Conservation (phyloP, 2,888 invertebrate species). For the Agrotis ipsilon region DNA sequence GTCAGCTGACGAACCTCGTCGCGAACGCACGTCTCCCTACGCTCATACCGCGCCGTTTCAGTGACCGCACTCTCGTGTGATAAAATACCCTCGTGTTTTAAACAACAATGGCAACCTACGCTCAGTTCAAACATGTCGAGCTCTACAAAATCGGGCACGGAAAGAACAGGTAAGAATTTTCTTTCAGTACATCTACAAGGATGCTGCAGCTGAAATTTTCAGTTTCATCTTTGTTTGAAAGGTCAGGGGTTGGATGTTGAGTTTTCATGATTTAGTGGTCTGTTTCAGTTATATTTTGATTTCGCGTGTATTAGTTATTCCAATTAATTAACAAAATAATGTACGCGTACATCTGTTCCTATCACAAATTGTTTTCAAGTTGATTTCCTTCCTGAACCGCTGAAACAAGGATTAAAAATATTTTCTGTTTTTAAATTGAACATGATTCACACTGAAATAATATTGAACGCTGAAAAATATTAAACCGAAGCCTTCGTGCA, state of each 20-base stretch:
- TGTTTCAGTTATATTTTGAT: not conserved
- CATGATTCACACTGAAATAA: not conserved
- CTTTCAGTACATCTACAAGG: conserved; percentile 69
- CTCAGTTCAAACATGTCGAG: conserved; percentile 98
- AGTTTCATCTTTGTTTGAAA: conserved; percentile 69
- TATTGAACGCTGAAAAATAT: not conserved
- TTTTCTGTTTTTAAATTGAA: not conserved
- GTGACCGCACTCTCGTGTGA: conserved; percentile 77
- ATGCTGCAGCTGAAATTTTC: conserved; percentile 73
- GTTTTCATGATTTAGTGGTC: conserved; percentile 7
- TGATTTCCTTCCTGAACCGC: conserved; percentile 9
- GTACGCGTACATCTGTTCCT: too few species aligned
- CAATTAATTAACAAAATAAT: too few species aligned
- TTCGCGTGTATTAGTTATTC: too few species aligned
- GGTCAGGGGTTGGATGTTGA: conserved; percentile 59
- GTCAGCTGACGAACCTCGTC: conserved; percentile 88
- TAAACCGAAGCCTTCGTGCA: not conserved
- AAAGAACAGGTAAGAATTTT: conserved; percentile 94
- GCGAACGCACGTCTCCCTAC: conserved; percentile 75
- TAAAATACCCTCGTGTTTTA: conserved; percentile 73
- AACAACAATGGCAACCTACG: conserved; percentile 96
- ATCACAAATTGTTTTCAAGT: not conserved
- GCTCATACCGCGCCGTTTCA: conserved; percentile 71
- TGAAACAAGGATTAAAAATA: not conserved
- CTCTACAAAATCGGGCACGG: conserved; percentile 98